Base-by-base conservation (phyloP, 2,113 vertebrate species). In the Calcarius ornatus region DNA sequence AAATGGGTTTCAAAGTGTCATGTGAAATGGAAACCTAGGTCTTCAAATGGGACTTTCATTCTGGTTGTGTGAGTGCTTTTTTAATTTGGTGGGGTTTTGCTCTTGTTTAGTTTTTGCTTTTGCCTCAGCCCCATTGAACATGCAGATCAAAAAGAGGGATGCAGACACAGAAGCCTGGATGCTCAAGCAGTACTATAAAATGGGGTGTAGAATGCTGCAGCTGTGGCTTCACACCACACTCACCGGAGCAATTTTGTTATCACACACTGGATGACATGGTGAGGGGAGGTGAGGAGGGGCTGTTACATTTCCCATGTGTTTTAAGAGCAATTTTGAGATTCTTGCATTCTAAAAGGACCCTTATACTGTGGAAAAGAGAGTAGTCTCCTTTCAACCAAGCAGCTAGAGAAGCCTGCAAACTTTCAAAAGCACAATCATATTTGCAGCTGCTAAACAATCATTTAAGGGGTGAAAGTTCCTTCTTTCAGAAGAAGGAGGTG, bases 1-100 rank as follows among this genome's bases (percentile, higher is more conserved):
- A 88, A 93, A 92, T 47, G 59, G 30, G 5, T 92, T 95, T 95
- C 68, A 59, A 83, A 95, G 85, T 77, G 68, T 94, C 83, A 43
- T 88, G 38, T 77, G 79, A 90, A 96, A 86, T 38, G 59, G 92
- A 77, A 97, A 77, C 59, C 43, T 43, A 27, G 78, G 50, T 25
- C 47, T 83, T 80, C 23, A 95, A 96, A 94, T 88, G 24, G 88
- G 86, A 86, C 80, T 90, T 95, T 79, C 82, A 83, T 95, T 95
- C 72, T 43, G 5, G 25, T 38, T 40, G 28, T 76, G 51, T 38
- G 83, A 60, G 45, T 37, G 15, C 13, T 31, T 68, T 51, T 69
- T 69, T 33, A 28, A 31, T 59, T 81, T 75, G 43, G 24, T 35
- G 19, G 4, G 5, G 20, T 28, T 16, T 35, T 30, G 16, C 17